phyloP scores from a whole-genome alignment of 2,888 invertebrate species.

The Euzetes globulus region DNA sequence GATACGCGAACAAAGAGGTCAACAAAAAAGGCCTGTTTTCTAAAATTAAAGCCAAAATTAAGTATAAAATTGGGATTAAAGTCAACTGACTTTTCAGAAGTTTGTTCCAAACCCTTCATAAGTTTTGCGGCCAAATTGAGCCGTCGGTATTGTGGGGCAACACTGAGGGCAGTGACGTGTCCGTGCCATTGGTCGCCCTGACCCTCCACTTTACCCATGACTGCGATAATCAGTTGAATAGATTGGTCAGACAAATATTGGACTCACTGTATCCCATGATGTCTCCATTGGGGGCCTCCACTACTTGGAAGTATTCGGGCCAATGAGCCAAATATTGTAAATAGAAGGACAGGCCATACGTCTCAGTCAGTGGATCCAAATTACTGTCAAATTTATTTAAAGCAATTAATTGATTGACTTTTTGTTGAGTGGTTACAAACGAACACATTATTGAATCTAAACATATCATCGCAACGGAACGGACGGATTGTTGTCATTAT shows the following conservation, averaged over 20 bases:
- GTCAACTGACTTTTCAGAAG: slow-evolving; percentile 67
- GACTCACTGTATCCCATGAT: slow-evolving; percentile 97
- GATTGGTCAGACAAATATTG: not conserved
- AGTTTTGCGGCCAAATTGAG: slow-evolving; percentile 83
- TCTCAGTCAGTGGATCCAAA: slow-evolving; percentile 93
- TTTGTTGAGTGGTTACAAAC: slow-evolving; percentile 49
- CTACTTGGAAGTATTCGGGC: slow-evolving; percentile 98
- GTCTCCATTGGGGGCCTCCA: slow-evolving; percentile 88
- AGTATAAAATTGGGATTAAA: slow-evolving; percentile 14
- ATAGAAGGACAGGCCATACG: slow-evolving; percentile 89
- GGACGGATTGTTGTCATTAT: slow-evolving; percentile 85
- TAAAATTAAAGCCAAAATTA: slow-evolving; percentile 51
- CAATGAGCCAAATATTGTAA: slow-evolving; percentile 95
- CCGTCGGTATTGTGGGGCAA: slow-evolving; percentile 86
- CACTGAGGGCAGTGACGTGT: slow-evolving; percentile 94
- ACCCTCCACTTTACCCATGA: slow-evolving; percentile 99
- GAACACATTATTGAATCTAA: slow-evolving; percentile 91
- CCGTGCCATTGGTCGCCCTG: slow-evolving; percentile 96
- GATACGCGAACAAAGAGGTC: slow-evolving; percentile 97
- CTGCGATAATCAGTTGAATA: slow-evolving; percentile 51
- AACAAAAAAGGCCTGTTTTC: slow-evolving; percentile 93
- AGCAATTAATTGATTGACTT: not conserved
- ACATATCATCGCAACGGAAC: slow-evolving; percentile 87
- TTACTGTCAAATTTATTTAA: slow-evolving; percentile 63
- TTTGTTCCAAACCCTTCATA: slow-evolving; percentile 89